Evolutionary conservation across 1,140 invertebrate genomes (phyloP).

Genomic region (Cotesia typhae): DNA sequence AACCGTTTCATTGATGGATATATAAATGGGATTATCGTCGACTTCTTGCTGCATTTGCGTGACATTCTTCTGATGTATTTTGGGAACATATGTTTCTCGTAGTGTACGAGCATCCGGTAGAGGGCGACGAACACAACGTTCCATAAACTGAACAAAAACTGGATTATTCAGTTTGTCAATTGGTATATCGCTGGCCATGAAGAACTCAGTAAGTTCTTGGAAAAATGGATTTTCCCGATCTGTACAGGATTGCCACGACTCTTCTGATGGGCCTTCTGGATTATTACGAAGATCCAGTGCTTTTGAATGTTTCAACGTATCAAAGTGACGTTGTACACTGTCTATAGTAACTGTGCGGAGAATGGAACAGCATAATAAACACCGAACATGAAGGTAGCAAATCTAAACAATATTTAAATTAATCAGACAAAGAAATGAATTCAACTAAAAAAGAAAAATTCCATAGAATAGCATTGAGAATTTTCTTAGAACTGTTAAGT

Average conservation of each 20-base stretch:
- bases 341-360: not conserved
- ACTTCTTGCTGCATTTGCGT: not conserved
- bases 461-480: no score
- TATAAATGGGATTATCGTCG: not conserved
- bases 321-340: slow-evolving; percentile 7
- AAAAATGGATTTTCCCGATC: slow-evolving; percentile 6
- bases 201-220: not conserved
- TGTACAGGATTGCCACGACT: not conserved
- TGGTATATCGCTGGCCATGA: not conserved
- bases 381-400: not conserved
- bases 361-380: slow-evolving; percentile 7
- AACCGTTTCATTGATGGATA: not conserved
- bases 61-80: not conserved
- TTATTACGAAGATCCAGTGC: not conserved
- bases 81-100: not conserved
- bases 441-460: no score
- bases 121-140: slow-evolving; percentile 1
- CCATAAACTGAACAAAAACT: not conserved
- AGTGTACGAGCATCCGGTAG: not conserved
- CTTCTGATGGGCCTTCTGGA: slow-evolving; percentile 1
- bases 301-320: not conserved
- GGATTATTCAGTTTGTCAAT: slow-evolving; percentile 8
- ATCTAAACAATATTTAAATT: no score
- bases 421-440: no score
- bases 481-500: no score